Conservation (phyloP, 2,797 vertebrate genomes). For the Eptatretus atami region DNA sequence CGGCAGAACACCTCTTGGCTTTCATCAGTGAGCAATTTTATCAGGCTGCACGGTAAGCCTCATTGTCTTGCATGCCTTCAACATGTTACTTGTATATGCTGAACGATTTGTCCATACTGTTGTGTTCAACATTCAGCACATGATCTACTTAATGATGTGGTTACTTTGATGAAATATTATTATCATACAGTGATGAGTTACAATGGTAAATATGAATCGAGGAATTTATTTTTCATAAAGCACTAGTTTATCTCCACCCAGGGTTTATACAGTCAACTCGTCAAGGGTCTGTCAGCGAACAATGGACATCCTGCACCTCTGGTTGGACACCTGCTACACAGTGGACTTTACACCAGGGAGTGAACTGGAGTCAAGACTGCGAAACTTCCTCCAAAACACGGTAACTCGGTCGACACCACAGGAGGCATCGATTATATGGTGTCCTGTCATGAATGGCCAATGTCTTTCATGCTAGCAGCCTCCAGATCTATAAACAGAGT, state of each 20-base stretch:
- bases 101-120: too few species aligned
- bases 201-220: too few species aligned
- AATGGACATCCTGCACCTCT: not conserved
- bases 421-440: too few species aligned
- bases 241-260: not conserved
- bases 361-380: not conserved
- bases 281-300: conserved; percentile 1
- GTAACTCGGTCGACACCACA: not conserved
- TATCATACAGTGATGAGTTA: too few species aligned
- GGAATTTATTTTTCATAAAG: too few species aligned
- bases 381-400: not conserved
- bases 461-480: too few species aligned
- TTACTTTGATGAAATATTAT: too few species aligned
- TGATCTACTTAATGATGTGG: too few species aligned
- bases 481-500: too few species aligned
- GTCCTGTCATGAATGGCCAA: too few species aligned
- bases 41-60: not conserved
- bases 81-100: too few species aligned
- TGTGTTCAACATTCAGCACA: too few species aligned
- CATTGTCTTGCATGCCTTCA: not conserved
- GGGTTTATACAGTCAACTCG: not conserved
- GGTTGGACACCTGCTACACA: conserved; percentile 1
- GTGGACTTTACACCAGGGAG: not conserved
- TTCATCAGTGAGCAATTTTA: conserved; percentile 4
- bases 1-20: not conserved